These are phyloP conservation scores for Tokudaia muenninki DNA, from an alignment of 2,797 vertebrate species.

Conservation along the genomic window DNA sequence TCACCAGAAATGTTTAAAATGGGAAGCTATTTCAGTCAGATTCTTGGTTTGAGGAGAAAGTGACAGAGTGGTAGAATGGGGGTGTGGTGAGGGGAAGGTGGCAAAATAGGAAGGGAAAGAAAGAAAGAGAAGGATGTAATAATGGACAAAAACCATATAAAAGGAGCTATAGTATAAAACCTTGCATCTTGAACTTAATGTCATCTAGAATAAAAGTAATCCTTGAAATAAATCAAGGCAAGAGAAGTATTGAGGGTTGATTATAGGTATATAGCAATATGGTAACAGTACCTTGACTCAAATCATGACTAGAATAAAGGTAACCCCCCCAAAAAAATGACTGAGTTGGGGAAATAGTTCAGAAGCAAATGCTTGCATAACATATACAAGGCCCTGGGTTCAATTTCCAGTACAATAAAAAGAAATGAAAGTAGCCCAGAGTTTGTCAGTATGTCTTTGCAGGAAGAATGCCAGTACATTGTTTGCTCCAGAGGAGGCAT, in stretches of 20 bases:
- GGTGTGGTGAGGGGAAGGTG: background rate
- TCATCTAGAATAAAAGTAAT: constrained; percentile 51
- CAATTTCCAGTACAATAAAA: background rate
- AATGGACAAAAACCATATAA: background rate
- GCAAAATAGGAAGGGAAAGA: background rate
- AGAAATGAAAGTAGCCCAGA: background rate
- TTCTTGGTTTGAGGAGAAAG: background rate
- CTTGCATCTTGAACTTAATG: constrained; percentile 27
- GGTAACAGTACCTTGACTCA: constrained; percentile 11
- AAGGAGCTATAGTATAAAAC: constrained; percentile 54
- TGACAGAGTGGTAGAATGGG: constrained; percentile 16
- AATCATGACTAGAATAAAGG: constrained; percentile 26
- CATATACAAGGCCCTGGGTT: background rate
- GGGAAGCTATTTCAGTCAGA: constrained; percentile 35
- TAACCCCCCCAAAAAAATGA: background rate
- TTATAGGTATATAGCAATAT: constrained; percentile 22
- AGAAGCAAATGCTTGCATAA: background rate
- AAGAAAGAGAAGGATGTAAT: background rate
- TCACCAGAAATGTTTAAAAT: constrained; percentile 49
- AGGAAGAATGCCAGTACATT: background rate
- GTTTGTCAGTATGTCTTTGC: constrained; percentile 37
- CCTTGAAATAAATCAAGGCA: constrained; percentile 34
- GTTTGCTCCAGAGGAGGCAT: background rate
- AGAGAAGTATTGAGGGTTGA: constrained; percentile 3
- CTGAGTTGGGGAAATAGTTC: background rate